Evolutionary conservation across 2,113 vertebrate genomes (phyloP).

Genomic region (Thymallus thymallus): DNA sequence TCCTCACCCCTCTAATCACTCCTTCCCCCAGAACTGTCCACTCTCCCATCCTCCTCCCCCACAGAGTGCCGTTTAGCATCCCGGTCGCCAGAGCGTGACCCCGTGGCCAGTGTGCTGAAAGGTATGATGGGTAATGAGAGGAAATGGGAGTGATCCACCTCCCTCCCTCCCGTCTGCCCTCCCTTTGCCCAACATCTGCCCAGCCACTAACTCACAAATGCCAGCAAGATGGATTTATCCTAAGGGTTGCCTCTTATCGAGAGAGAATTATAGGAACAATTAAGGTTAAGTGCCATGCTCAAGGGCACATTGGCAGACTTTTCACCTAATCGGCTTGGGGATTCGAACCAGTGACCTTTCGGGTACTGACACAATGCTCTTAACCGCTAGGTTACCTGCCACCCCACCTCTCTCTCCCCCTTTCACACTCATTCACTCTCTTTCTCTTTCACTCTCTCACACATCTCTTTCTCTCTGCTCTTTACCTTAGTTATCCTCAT

Average conservation of each 20-base stretch:
- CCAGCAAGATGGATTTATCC: conserved; percentile 61
- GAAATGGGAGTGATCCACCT: conserved; percentile 68
- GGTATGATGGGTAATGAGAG: conserved; percentile 74
- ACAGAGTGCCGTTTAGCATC: conserved; percentile 62
- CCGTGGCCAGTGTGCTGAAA: conserved; percentile 61
- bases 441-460: too few relatives aligned
- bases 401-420: conserved; percentile 10
- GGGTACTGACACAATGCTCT: too few relatives aligned
- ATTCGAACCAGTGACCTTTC: too few relatives aligned
- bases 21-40: conserved; percentile 3
- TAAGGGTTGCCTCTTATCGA: conserved; percentile 45
- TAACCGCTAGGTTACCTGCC: too few relatives aligned
- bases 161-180: conserved; percentile 10
- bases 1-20: neutral
- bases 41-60: conserved; percentile 40
- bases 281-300: too few relatives aligned
- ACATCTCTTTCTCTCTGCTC: conserved; percentile 1
- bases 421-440: too few relatives aligned
- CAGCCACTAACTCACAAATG: conserved; percentile 45
- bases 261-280: too few relatives aligned
- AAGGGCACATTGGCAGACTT: too few relatives aligned
- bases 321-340: too few relatives aligned
- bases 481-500: neutral
- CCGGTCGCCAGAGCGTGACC: conserved; percentile 57
- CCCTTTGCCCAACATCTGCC: too few relatives aligned